Conservation (phyloP, 2,888 invertebrate genomes). For the Meliscaeva auricollis region DNA sequence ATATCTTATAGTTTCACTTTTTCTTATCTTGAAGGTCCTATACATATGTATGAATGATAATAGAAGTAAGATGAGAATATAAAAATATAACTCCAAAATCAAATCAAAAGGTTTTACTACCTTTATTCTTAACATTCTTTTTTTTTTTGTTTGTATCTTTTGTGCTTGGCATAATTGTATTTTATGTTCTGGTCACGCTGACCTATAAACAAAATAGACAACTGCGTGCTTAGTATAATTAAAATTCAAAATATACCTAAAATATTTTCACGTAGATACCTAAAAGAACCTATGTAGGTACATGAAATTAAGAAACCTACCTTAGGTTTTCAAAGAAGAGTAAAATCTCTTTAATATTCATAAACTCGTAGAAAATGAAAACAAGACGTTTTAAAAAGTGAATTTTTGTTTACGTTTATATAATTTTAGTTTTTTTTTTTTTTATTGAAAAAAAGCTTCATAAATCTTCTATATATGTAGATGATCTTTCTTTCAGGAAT, state of each 20-base stretch:
- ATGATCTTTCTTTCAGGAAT: no score
- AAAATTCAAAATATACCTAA: conserved; percentile 58
- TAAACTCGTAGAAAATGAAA: conserved; percentile 21
- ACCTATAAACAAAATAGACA: conserved; percentile 66
- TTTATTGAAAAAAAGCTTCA: no score
- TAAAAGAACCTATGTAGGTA: not conserved
- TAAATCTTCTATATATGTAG: no score
- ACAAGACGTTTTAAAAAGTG: conserved; percentile 16
- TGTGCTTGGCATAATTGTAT: conserved; percentile 39
- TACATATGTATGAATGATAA: not conserved
- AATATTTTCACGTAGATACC: conserved; percentile 65
- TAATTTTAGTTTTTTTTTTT: not conserved
- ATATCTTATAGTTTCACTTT: conserved; percentile 24
- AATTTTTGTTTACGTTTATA: conserved; percentile 5
- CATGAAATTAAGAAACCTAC: not conserved
- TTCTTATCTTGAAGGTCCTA: conserved; percentile 30
- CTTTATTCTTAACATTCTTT: conserved; percentile 1
- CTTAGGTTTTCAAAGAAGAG: not conserved
- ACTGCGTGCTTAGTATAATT: conserved; percentile 69
- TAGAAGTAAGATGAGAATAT: not conserved
- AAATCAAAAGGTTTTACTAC: conserved; percentile 22
- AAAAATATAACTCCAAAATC: conserved; percentile 36
- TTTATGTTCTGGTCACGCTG: conserved; percentile 71
- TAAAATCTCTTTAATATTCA: not conserved
- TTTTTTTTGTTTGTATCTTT: conserved; percentile 34